Evolutionary conservation across 2,797 vertebrate species (phyloP).

Genomic region (Allobates femoralis): DNA sequence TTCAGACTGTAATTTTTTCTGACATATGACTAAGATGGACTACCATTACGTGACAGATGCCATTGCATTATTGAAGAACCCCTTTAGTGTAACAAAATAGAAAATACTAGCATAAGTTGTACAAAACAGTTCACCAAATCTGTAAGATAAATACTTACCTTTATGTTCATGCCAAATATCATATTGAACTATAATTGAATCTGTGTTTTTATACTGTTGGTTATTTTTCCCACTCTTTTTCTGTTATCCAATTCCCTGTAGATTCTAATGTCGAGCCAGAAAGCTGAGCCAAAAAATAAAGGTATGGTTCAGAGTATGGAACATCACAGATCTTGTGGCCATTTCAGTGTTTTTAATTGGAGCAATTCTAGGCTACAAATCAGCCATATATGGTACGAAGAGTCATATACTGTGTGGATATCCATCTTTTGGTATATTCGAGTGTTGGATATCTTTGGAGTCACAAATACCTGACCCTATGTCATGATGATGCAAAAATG

Average conservation of each 20-base stretch:
- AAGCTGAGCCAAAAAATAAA: slow-evolving; percentile 98
- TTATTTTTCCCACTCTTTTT: background rate
- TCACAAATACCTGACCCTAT: slow-evolving; percentile 98
- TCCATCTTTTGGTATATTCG: slow-evolving; percentile 99
- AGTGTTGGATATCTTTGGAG: slow-evolving; percentile 97
- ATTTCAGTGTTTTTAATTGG: slow-evolving; percentile 92
- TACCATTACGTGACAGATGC: too few species aligned
- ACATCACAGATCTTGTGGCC: slow-evolving; percentile 94
- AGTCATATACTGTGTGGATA: slow-evolving; percentile 98
- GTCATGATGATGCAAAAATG: slow-evolving; percentile 99
- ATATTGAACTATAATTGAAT: background rate
- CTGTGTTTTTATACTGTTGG: background rate
- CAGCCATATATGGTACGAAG: slow-evolving; percentile 98
- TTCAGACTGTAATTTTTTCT: too few species aligned
- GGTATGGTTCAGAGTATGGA: slow-evolving; percentile 99
- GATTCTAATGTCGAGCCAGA: slow-evolving; percentile 99
- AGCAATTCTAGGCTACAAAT: slow-evolving; percentile 89
- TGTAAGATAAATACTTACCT: background rate
- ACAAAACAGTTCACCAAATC: background rate
- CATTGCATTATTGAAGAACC: too few species aligned
- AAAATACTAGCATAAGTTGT: too few species aligned
- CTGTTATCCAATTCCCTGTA: slow-evolving; percentile 68
- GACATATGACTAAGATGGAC: too few species aligned
- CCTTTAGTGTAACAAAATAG: too few species aligned
- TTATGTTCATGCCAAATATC: background rate